These are phyloP conservation scores for Actinostola sp. DNA, from an alignment of 92 coral and sea anemone genomes.

Conservation along the genomic window DNA sequence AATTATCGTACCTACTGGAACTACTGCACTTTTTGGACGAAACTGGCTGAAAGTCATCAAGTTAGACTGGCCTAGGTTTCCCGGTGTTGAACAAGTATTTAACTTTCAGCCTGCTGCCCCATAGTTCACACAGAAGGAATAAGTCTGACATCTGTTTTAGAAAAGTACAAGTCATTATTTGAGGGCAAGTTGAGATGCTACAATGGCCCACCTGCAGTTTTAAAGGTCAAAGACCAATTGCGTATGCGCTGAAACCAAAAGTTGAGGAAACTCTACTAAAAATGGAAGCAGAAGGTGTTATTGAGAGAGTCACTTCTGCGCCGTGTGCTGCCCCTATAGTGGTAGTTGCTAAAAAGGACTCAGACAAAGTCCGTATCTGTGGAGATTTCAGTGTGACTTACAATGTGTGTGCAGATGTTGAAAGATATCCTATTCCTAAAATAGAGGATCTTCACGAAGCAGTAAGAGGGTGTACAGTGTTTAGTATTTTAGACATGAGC, in stretches of 20 bases:
- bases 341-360: conserved; percentile 51
- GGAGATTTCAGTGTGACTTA: conserved; percentile 69
- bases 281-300: conserved; percentile 55
- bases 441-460: conserved; percentile 61
- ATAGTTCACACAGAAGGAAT: conserved; percentile 13
- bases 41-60: conserved; percentile 42
- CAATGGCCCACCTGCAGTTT: conserved; percentile 41
- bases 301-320: conserved; percentile 63
- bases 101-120: neutral
- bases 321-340: conserved; percentile 70
- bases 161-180: conserved; percentile 46
- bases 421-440: conserved; percentile 44
- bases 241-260: conserved; percentile 41
- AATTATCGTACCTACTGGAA: conserved; percentile 27
- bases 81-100: neutral
- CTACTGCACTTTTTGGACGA: conserved; percentile 49
- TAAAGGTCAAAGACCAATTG: conserved; percentile 15
- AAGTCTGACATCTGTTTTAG: conserved; percentile 33
- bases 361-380: conserved; percentile 59
- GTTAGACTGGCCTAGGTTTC: conserved; percentile 22
- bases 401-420: conserved; percentile 54
- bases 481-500: conserved; percentile 49
- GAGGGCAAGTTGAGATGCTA: conserved; percentile 53
- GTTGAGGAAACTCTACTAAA: conserved; percentile 46
- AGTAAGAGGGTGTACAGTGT: conserved; percentile 51